phyloP scores from a whole-genome alignment of 2,797 vertebrate species.

The Tenualosa ilisha region DNA sequence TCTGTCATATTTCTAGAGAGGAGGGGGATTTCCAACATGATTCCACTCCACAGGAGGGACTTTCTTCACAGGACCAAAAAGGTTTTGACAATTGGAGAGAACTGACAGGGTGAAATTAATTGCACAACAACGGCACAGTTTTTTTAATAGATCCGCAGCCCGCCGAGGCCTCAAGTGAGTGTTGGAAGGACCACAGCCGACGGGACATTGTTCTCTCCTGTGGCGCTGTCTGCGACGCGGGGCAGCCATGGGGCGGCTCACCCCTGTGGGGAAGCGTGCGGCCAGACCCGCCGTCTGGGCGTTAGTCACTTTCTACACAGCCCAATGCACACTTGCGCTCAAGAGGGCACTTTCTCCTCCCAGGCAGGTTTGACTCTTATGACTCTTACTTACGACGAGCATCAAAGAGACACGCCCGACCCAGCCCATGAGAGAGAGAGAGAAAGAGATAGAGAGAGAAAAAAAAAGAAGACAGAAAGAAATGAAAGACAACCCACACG shows the following conservation, averaged over 20 bases:
- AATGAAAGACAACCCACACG: not conserved
- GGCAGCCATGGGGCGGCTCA: not conserved
- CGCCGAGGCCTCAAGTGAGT: not conserved
- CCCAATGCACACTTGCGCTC: not conserved
- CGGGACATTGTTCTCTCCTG: conserved; percentile 4
- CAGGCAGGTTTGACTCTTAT: conserved; percentile 11
- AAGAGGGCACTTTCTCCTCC: conserved; percentile 14
- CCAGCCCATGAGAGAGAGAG: not conserved
- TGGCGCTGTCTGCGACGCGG: not conserved
- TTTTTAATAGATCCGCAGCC: not conserved
- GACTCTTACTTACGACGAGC: not conserved
- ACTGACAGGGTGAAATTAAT: not conserved
- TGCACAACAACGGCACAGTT: not conserved
- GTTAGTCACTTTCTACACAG: not conserved
- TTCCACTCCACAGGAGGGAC: conserved; percentile 14
- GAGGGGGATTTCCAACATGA: not conserved
- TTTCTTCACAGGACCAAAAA: conserved; percentile 1
- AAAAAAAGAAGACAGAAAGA: not conserved
- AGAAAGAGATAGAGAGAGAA: not conserved
- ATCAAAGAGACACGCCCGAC: not conserved
- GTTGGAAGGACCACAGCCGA: not conserved
- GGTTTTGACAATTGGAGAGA: conserved; percentile 12
- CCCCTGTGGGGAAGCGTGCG: not conserved
- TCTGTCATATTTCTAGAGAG: not conserved
- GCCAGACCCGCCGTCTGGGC: not conserved